Evolutionary conservation across 2,797 vertebrate species (phyloP), one percentile per base, ranked within the genome.

Genomic region (Alfaro cultratus): DNA sequence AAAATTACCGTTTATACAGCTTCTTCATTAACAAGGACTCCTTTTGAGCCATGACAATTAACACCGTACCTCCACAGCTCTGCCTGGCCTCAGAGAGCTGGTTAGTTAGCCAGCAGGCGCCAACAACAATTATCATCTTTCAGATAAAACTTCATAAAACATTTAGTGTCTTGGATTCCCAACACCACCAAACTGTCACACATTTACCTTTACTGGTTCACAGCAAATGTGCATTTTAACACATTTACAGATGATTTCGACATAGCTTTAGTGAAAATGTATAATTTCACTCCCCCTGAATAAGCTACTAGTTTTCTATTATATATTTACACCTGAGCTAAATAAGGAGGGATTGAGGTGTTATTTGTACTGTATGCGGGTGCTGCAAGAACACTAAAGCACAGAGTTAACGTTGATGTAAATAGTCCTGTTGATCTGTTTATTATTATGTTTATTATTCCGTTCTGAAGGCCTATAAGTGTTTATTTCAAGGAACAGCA

Each of bases 401-500:
- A 12, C 55, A 16, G 12, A 10, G 13, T 53, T 39, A 67, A 49
- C 45, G 53, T 62, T 1, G 1, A 36, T 36, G 29, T 47, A 76
- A 75, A 77, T 49, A n/a, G 73, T 75, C 21, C 16, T 53, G n/a
- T 5, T 83, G 77, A 46, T 79, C 13, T 68, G 74, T n/a, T n/a
- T n/a, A n/a, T n/a, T n/a, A n/a, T n/a, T n/a, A n/a, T 49, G 31
- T 31, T 49, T 39, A 85, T 86, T 64, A 62, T 55, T 74, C 71
- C 31, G 47, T 68, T 82, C 84, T 67, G 70, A 88, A 88, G 62
- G 75, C 45, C 51, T 12, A 29, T 68, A 6, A 49, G 49, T 73
- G 80, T 80, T 39, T 75, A 80, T 80, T 70, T 80, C 46, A 81
- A 57, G 67, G 36, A 34, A 45, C 55, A 74, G 71, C 53, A 80